Percentiles rank a stretch among this genome's conserved stretches.
Evolutionary conservation across 2,888 invertebrate species (phyloP).

Genomic region (Platycnemis pennipes): DNA sequence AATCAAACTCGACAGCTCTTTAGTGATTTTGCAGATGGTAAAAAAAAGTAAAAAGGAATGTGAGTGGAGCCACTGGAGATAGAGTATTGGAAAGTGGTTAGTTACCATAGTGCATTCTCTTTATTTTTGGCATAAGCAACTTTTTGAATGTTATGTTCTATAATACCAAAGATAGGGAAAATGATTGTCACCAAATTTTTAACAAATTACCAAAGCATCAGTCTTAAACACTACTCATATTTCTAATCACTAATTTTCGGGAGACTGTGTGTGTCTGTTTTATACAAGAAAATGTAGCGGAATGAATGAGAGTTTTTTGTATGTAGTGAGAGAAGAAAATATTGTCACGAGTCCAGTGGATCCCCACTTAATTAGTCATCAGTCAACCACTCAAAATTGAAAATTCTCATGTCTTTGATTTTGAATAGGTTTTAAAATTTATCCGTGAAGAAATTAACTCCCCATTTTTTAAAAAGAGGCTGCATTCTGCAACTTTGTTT

Average conservation of each 20-base stretch:
- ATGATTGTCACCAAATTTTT: conserved; percentile 67
- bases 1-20: conserved; percentile 50
- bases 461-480: conserved; percentile 44
- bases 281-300: conserved; percentile 42
- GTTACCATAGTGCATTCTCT: conserved; percentile 66
- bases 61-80: conserved; percentile 54
- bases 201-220: conserved; percentile 65
- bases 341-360: conserved; percentile 50
- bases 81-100: conserved; percentile 62
- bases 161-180: conserved; percentile 68
- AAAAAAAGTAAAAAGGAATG: not conserved
- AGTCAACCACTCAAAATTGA: conserved; percentile 20
- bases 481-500: conserved; percentile 36
- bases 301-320: conserved; percentile 66
- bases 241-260: conserved; percentile 57
- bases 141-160: conserved; percentile 59
- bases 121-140: conserved; percentile 63
- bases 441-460: conserved; percentile 36
- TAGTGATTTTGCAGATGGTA: conserved; percentile 41
- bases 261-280: conserved; percentile 53
- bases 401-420: conserved; percentile 21
- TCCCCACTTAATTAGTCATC: conserved; percentile 53
- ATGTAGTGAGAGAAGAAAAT: conserved; percentile 35
- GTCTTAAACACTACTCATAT: conserved; percentile 57
- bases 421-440: conserved; percentile 61